Evolutionary conservation across 2,888 invertebrate species (phyloP), one percentile per base, ranked within the genome.

Genomic region (Nyleta sp.): DNA sequence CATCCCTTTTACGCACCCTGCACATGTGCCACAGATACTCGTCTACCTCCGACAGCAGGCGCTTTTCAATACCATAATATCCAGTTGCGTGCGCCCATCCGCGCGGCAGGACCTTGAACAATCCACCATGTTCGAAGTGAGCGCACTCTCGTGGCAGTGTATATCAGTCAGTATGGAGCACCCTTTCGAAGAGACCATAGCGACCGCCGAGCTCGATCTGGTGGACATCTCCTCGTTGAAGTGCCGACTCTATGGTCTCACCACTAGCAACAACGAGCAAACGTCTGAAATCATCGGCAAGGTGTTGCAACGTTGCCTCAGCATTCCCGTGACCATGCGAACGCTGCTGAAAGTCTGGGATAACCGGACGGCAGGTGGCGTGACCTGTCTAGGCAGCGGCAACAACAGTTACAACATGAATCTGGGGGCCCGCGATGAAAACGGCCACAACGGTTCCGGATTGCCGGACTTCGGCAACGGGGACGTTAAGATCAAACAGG

Each of bases 1-100:
- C 78, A 95, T 99, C 70, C 97, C 98, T 0, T 98, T 98, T 91
- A 97, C 97, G 0, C 98, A 98, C 91, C 98, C 98, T 1, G 95
- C 96, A 6, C 97, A 98, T 90, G 97, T 98, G 73, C 95, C 98
- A 52, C 95, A 95, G 87, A 96, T 99, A 83, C 93, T 99, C 35
- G 94, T 94, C 38, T 94, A 95, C 80, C 92, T 99, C 13, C 93
- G 98, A 2, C 97, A 97, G 85, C 98, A 99, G 91, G 95, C 97
- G 35, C 92, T 98, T 13, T 98, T 98, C 91, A 98, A 98, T 91
- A 94, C 96, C 15, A 93, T 98, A 42, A 92, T 99, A 46, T 93
- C 95, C 22, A 97, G 97, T 91, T 98, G 98, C 90, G 95, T 99
- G 53, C 93, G 98, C 24, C 94, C 95, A 1, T 95, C 95, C 88